A percentile compares a stretch with the other conserved stretches of the same genome.
Conservation (phyloP, 2,797 vertebrate genomes). For the Urocyon cinereoargenteus region DNA sequence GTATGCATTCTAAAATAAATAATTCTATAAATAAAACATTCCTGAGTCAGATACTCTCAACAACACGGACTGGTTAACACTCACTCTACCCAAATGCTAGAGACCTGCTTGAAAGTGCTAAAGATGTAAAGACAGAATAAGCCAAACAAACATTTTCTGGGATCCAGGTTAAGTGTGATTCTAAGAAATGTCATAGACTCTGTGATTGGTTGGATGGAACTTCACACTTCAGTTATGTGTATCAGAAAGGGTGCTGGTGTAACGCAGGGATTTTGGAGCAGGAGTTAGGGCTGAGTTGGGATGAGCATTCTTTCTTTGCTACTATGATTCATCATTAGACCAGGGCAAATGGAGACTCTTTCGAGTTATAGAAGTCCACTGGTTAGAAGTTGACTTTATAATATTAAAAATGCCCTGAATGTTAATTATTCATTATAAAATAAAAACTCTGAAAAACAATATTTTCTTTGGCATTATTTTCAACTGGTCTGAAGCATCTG, state of each 20-base stretch:
- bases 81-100: not conserved
- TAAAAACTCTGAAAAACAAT: too few relatives aligned
- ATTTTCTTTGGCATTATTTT: not conserved
- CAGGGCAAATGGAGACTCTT: not conserved
- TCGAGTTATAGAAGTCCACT: too few relatives aligned
- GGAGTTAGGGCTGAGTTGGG: not conserved
- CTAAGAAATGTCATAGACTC: not conserved
- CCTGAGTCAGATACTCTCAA: not conserved
- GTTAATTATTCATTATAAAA: too few relatives aligned
- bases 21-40: conserved; percentile 19
- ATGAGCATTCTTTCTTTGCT: too few relatives aligned
- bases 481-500: not conserved
- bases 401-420: too few relatives aligned
- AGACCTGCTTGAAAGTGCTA: not conserved
- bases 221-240: not conserved
- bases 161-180: not conserved
- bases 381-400: too few relatives aligned
- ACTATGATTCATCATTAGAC: not conserved
- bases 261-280: not conserved
- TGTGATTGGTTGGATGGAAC: not conserved
- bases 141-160: not conserved
- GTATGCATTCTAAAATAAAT: conserved; percentile 14
- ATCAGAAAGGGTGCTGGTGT: not conserved
- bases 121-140: not conserved
- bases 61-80: not conserved